These are phyloP conservation scores for Digitonthophagus gazella DNA, from an alignment of 2,888 invertebrate species.

Conservation along the genomic window DNA sequence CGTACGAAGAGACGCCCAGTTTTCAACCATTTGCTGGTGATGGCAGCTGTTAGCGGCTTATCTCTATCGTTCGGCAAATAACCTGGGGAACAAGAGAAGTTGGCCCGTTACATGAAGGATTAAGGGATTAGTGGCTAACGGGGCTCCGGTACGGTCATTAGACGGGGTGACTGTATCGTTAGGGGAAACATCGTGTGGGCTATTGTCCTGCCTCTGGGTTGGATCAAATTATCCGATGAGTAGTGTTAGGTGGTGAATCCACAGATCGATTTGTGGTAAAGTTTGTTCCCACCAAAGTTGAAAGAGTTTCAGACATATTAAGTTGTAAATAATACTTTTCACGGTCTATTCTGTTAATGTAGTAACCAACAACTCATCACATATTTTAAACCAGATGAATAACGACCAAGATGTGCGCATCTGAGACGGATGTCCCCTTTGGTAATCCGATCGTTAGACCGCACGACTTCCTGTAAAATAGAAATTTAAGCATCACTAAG, in stretches of 20 bases:
- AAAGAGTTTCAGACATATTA: no score
- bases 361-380: background rate
- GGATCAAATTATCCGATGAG: constrained; percentile 9
- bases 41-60: constrained; percentile 12
- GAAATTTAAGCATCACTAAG: background rate
- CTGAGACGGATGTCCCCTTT: background rate
- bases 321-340: no score
- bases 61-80: background rate
- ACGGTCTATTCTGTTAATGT: background rate
- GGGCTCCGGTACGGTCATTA: constrained; percentile 20
- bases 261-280: constrained; percentile 1
- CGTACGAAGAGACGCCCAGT: background rate
- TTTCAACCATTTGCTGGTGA: background rate
- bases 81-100: constrained; percentile 20
- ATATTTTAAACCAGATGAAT: background rate
- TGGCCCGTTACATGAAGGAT: constrained; percentile 22
- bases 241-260: background rate
- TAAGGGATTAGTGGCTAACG: constrained; percentile 25
- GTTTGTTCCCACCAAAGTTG: no score
- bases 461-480: background rate
- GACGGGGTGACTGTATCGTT: constrained; percentile 7
- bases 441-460: background rate
- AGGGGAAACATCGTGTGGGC: constrained; percentile 4
- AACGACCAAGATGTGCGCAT: background rate
- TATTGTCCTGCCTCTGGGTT: constrained; percentile 4